Percentiles rank a stretch among this genome's conserved stretches.
Conservation (phyloP, 2,888 invertebrate species). For the Oligia latruncula region DNA sequence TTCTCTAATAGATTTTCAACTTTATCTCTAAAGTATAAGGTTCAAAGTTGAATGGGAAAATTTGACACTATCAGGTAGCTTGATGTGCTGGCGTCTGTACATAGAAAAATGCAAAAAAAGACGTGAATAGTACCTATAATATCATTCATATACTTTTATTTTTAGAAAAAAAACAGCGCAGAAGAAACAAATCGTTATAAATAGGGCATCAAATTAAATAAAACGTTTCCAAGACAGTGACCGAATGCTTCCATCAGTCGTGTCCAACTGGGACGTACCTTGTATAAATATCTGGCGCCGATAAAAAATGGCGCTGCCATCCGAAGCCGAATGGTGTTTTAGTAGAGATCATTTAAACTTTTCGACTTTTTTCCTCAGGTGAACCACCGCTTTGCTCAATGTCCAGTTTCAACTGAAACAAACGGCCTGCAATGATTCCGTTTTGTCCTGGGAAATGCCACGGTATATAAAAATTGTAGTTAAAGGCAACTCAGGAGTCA, state of each 20-base stretch:
- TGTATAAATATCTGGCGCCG: constrained; percentile 75
- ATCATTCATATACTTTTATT: not conserved
- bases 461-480: not conserved
- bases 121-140: not conserved
- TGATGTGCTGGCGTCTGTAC: no score
- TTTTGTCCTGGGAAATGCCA: not conserved
- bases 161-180: not conserved
- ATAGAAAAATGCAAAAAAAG: not conserved
- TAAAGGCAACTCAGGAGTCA: not conserved
- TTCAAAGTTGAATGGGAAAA: no score
- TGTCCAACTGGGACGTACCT: constrained; percentile 60
- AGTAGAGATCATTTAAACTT: constrained; percentile 24
- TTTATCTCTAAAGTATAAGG: no score
- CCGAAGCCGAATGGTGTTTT: constrained; percentile 22
- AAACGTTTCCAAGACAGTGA: constrained; percentile 36
- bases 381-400: constrained; percentile 38
- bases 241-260: constrained; percentile 39
- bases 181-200: constrained; percentile 5
- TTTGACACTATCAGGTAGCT: no score
- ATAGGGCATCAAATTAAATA: constrained; percentile 19
- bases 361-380: constrained; percentile 32
- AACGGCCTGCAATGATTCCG: not conserved
- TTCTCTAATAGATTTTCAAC: no score
- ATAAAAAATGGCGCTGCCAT: constrained; percentile 73
- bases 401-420: constrained; percentile 3